These are phyloP conservation scores for Temnothorax unifasciatus DNA, from an alignment of 2,888 invertebrate genomes.

Conservation along the genomic window DNA sequence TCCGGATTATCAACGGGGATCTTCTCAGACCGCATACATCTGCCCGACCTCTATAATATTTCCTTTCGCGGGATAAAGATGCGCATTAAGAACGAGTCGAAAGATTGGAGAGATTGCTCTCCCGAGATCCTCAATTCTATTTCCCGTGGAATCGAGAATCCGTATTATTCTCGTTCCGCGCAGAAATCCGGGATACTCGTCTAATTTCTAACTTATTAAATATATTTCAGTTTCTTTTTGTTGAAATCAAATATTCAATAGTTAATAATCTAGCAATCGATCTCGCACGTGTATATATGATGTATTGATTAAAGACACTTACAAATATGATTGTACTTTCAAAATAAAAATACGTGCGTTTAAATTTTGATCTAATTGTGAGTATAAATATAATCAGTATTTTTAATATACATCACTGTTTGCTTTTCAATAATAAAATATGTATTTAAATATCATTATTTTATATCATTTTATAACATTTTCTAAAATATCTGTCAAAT, in stretches of 20 bases:
- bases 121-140: slow-evolving; percentile 24
- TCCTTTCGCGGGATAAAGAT: slow-evolving; percentile 8
- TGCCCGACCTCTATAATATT: slow-evolving; percentile 43
- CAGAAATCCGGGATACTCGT: background rate
- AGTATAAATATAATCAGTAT: background rate
- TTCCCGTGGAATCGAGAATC: background rate
- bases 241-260: background rate
- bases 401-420: background rate
- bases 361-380: background rate
- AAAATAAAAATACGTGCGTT: background rate
- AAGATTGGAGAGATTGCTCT: slow-evolving; percentile 43
- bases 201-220: slow-evolving; percentile 32
- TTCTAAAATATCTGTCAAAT: background rate
- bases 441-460: background rate
- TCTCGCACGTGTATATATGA: background rate
- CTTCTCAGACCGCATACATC: slow-evolving; percentile 50
- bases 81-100: slow-evolving; percentile 28
- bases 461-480: too few relatives aligned
- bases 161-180: background rate
- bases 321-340: background rate
- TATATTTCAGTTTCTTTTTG: slow-evolving; percentile 9
- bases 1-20: slow-evolving; percentile 27
- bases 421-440: background rate
- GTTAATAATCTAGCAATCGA: background rate
- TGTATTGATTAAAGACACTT: background rate